Base-by-base conservation (phyloP, 2,113 vertebrate species). In the Oncorhynchus nerka region DNA sequence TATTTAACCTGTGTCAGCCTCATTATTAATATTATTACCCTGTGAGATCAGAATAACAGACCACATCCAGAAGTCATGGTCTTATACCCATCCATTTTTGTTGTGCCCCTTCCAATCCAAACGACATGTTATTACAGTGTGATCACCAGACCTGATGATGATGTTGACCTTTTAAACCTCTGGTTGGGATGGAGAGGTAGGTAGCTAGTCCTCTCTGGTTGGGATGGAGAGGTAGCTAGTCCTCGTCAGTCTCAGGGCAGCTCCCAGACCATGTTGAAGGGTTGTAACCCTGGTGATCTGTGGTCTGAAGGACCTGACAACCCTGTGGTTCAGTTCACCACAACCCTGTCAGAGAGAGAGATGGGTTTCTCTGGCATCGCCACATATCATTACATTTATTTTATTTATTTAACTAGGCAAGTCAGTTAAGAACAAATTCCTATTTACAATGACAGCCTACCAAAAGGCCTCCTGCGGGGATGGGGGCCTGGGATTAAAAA, bases 1-100 rank as follows among this genome's bases (percentile, higher is more conserved):
- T 82, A 85, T 84, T 87, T 75, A 13, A 48, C 61, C 39, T 3
- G 9, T 45, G 39, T 45, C 8, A 11, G 9, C 39, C 83, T 85
- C 87, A 90, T 89, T 86, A 82, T 75, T 77, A 87, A 39, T 62
- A 68, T 82, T 83, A 68, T 82, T 83, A 89, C 75, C 87, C 82
- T 80, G 75, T 39, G 72, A 78, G 55, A 87, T 83, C 84, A 88
- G 83, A 76, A 89, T 87, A 85, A 85, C 70, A 45, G 82, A 66
- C 82, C 75, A 75, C 76, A 77, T 78, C 79, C 84, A 81, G 77
- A 45, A 45, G 39, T 45, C 39, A 45, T 45, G 39, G 80, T 68
- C 77, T 51, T 75, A 6, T 7, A 39, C 34, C 34, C 7, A 7
- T 39, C 9, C 8, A 39, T 39, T 39, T 39, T 9, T 39, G 39